Evolutionary conservation across 2,888 invertebrate species (phyloP), one percentile per base, ranked within the genome.

Genomic region (Lasioglossum morio): DNA sequence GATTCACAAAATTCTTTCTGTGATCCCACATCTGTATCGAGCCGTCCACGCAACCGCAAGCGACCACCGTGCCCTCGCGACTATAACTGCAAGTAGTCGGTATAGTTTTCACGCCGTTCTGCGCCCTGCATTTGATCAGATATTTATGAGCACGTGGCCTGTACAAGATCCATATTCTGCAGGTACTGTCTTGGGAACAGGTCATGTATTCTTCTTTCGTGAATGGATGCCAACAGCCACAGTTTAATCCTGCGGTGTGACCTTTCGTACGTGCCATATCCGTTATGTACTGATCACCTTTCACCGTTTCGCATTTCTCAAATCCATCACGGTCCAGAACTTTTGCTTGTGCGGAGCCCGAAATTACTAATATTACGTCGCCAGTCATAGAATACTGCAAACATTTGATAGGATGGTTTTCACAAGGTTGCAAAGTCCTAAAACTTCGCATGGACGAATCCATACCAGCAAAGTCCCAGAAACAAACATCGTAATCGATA

Each of bases 401-500:
- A 66, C 97, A 97, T 88, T 97, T 97, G 84, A 99, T 99, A 0
- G 99, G 98, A 95, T 99, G 99, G 94, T 98, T 98, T 95, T 99
- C 99, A 94, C 99, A 99, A 0, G 99, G 99, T 89, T 98, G 98
- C 98, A 99, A 96, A 0, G 98, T 98, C 37, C 99, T 97, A 95
- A 99, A 99, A 74, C 99, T 98, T 77, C 98, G 97, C 96, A 99
- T 96, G 0, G 98, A 97, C 0, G 98, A 97, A 94, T 99, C 99
- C 99, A 99, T 99, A 7, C 99, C 99, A 87, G 99, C 98, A 96
- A 99, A 99, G 94, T 99, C 99, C 99, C 99, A 99, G 92, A 99
- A 98, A 78, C 98, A 98, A 2, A 99, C 98, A 91, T 99, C 99
- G 95, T 99, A 99, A 95, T 99, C 99, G 43, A 98, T 97, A 0